Conservation (phyloP, 2,888 invertebrate species). For the Spialia ferax region DNA sequence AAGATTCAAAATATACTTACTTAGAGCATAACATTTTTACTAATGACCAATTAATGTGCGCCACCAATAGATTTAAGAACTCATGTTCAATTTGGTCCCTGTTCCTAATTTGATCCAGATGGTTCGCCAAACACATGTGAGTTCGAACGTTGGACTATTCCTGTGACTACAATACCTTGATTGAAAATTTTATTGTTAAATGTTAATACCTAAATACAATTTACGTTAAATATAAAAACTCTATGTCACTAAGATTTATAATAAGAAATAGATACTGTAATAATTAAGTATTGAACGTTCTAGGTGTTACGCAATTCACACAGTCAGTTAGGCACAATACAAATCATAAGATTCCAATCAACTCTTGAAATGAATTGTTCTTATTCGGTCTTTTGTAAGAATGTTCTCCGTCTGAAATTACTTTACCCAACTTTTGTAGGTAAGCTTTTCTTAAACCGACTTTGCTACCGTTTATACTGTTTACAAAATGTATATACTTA, state of each 20-base stretch:
- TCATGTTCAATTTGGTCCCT: no score
- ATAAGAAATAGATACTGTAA: no score
- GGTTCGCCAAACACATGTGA: neutral
- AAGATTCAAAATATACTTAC: no score
- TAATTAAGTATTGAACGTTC: neutral
- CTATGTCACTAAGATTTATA: neutral
- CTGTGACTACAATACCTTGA: neutral
- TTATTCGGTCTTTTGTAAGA: neutral
- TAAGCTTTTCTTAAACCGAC: neutral
- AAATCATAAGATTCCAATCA: neutral
- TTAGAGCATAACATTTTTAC: no score
- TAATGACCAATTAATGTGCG: no score
- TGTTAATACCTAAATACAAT: no score
- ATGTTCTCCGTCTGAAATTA: neutral
- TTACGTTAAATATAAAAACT: no score
- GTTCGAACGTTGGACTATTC: neutral
- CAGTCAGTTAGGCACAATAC: neutral
- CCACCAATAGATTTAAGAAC: no score
- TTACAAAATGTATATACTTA: neutral
- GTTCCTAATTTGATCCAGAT: no score
- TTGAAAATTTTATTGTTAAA: no score
- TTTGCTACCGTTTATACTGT: neutral
- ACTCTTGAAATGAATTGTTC: constrained; percentile 3
- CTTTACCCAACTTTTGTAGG: neutral
- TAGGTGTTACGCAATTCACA: neutral